Base-by-base conservation (phyloP, 35 echinoderm and acorn worm species). In the Holothuria glaberrima region DNA sequence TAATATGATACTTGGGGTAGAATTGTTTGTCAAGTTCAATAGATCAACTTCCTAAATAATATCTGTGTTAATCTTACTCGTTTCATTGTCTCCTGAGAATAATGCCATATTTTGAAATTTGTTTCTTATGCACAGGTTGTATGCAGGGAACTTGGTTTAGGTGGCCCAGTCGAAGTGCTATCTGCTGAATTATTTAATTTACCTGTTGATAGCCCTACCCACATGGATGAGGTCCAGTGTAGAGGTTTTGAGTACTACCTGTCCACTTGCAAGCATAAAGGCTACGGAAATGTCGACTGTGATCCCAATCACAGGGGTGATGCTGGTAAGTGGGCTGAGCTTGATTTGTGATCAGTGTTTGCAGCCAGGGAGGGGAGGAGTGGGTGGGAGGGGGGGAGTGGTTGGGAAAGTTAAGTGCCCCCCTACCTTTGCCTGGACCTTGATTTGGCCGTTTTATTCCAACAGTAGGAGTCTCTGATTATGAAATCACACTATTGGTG, bases 111-210 rank as follows among this genome's bases (percentile, higher is more conserved):
- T 36, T 35, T 24, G 13, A 4, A 21, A 59, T 17, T 75, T 59
- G 9, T 79, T 54, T 65, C 12, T 4, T 26, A 13, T 64, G 38
- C 50, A 38, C 89, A 98, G 96, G 88, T 95, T 65, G 96, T 94
- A 9, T 98, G 96, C 67, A 90, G 94, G 64, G 90, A 98, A 46
- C 83, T 98, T 20, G 93, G 93, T 14, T 82, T 94, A 30, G 90
- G 93, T 38, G 12, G 52, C 10, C 1, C 76, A n/a, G 88, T 5
- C 20, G 27, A 67, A 28, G 81, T 75, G 6, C 35, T 90, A 60
- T 30, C 74, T 19, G 70, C 81, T 16, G 38, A 35, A 9, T 24
- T 21, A 31, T 98, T 83, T 67, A 34, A 65, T 18, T 35, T 71
- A 26, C 75, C 75, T 26, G n/a, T 80, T 34, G 82, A 56, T 44